Conservation (phyloP, 2,888 invertebrate genomes). For the Chydorus sphaericus region DNA sequence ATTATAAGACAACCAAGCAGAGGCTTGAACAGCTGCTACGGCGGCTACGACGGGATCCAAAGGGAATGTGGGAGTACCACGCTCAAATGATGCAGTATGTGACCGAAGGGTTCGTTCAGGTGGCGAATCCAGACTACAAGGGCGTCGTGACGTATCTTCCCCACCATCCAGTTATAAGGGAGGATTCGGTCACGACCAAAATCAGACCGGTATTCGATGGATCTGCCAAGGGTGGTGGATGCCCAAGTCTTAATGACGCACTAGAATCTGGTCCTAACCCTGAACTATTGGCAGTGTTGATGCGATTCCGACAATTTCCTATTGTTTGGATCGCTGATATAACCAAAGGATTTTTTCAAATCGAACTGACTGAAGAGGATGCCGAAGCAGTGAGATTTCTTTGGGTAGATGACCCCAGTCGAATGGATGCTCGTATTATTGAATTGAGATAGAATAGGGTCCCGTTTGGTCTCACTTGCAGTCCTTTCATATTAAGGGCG, state of each 20-base stretch:
- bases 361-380: background rate
- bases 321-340: background rate
- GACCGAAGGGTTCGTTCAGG: too few relatives aligned
- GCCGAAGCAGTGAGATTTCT: background rate
- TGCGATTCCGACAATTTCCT: background rate
- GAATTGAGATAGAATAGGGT: too few relatives aligned
- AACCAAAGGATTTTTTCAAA: background rate
- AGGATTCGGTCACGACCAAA: constrained; percentile 5
- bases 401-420: background rate
- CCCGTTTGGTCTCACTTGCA: too few relatives aligned
- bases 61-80: too few relatives aligned
- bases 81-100: too few relatives aligned
- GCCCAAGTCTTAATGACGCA: background rate
- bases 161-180: background rate
- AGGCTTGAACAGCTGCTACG: too few relatives aligned
- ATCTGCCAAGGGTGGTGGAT: background rate
- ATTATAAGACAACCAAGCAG: too few relatives aligned
- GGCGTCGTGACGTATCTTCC: too few relatives aligned
- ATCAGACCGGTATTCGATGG: background rate
- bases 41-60: too few relatives aligned
- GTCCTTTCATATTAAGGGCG: too few relatives aligned
- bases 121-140: too few relatives aligned
- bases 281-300: background rate
- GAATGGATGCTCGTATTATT: too few relatives aligned
- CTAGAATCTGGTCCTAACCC: background rate